Evolutionary conservation across 2,113 vertebrate species (phyloP).

Genomic region (Atherinomorus stipes): DNA sequence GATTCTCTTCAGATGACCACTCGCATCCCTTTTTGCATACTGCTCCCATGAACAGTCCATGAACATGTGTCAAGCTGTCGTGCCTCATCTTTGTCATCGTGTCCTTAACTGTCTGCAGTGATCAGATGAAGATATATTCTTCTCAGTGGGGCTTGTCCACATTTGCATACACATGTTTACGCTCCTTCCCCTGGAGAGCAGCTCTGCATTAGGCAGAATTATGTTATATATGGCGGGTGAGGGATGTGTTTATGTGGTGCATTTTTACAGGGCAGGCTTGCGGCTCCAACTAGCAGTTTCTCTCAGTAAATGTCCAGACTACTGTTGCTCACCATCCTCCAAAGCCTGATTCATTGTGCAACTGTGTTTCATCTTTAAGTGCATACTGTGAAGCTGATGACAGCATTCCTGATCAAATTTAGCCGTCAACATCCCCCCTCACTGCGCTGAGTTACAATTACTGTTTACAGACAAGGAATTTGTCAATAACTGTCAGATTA

Average conservation of each 20-base stretch:
- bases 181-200: neutral
- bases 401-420: constrained; percentile 6
- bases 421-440: constrained; percentile 4
- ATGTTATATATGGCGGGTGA: neutral
- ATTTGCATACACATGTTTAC: constrained; percentile 8
- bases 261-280: neutral
- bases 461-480: constrained; percentile 26
- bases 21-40: neutral
- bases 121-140: constrained; percentile 43
- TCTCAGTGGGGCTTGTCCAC: neutral
- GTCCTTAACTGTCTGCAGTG: constrained; percentile 53
- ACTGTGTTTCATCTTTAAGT: neutral
- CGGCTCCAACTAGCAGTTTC: constrained; percentile 8
- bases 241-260: neutral
- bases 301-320: constrained; percentile 16
- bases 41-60: constrained; percentile 35
- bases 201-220: neutral
- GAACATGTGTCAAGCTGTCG: constrained; percentile 49
- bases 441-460: constrained; percentile 9
- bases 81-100: constrained; percentile 42
- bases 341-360: neutral
- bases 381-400: neutral
- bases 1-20: neutral
- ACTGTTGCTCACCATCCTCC: constrained; percentile 1
- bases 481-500: constrained; percentile 43